These are phyloP conservation scores for Epinotia bilunana DNA, from an alignment of 2,888 invertebrate genomes.

Conservation along the genomic window DNA sequence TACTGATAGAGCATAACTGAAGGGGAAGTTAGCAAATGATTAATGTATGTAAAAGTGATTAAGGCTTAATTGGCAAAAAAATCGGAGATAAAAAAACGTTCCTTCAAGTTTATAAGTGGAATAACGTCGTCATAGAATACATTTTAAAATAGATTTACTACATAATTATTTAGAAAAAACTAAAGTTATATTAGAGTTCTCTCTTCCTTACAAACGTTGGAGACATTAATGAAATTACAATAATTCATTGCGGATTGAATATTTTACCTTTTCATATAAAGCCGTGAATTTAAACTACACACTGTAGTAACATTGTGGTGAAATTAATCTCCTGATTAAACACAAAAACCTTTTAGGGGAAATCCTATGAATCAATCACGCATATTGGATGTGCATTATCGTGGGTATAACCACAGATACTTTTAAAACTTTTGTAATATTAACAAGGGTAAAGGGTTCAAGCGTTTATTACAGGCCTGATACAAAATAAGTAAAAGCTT, in stretches of 20 bases:
- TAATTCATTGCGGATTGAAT: not conserved
- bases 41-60: too few relatives aligned
- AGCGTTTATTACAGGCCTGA: not conserved
- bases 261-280: not conserved
- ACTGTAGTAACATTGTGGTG: slow-evolving; percentile 1
- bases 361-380: slow-evolving; percentile 43
- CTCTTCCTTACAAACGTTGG: too few relatives aligned
- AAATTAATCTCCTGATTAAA: slow-evolving; percentile 32
- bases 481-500: not conserved
- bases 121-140: too few relatives aligned
- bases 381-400: slow-evolving; percentile 33
- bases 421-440: slow-evolving; percentile 40
- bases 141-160: too few relatives aligned
- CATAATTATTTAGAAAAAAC: too few relatives aligned
- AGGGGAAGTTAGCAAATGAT: too few relatives aligned
- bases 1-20: too few relatives aligned
- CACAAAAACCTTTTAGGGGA: slow-evolving; percentile 39
- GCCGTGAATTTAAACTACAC: slow-evolving; percentile 18
- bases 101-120: too few relatives aligned
- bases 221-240: not conserved
- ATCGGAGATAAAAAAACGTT: too few relatives aligned
- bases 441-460: slow-evolving; percentile 33
- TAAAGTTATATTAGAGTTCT: too few relatives aligned
- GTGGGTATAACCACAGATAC: slow-evolving; percentile 35
- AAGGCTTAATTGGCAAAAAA: too few relatives aligned